Base-by-base conservation (phyloP, 2,797 vertebrate genomes). In the Decapterus maruadsi region DNA sequence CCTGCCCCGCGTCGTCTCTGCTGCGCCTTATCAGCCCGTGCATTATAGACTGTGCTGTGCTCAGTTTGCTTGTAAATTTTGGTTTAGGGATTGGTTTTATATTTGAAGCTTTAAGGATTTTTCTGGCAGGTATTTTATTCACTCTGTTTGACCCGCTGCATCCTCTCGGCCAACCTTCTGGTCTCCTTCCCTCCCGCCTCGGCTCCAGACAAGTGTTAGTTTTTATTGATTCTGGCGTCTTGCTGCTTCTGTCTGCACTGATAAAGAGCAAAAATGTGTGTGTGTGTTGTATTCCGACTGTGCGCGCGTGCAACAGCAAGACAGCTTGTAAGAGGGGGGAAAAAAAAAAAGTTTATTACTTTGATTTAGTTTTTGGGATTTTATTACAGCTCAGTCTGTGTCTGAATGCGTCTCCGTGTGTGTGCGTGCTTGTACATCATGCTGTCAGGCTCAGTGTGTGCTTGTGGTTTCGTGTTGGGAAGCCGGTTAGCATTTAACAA, bases 201-300 rank as follows among this genome's bases (percentile, higher is more conserved):
- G 89, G 89, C 90, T 91, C 81, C 89, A 93, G 92, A 91, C 85
- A 62, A 89, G 82, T 81, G 78, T 77, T 71, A 57, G 78, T 81
- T 94, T 94, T 95, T 92, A 94, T 94, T 84, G 92, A 92, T 89
- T 88, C 90, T 92, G 91, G 92, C 89, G 87, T 94, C 93, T 90
- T 65, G 65, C 63, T 92, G 82, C 90, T 83, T 77, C 90, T 87
- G 91, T 92, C 90, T 90, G 86, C 73, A 31, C 59, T 81, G 67
- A 84, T 70, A 81, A 69, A 87, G 74, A 78, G 73, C 53, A 38
- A 65, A 73, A 77, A 46, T 34, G 29, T 43, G 51, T 40, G 14
- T 65, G 38, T 53, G 53, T 43, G 17, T 51, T 55, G 50, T 50
- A 1, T n/a, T n/a, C n/a, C 26, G 48, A 34, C 22, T 54, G 45